phyloP scores from a whole-genome alignment of 2,888 invertebrate species.

The Spilosoma lubricipeda region DNA sequence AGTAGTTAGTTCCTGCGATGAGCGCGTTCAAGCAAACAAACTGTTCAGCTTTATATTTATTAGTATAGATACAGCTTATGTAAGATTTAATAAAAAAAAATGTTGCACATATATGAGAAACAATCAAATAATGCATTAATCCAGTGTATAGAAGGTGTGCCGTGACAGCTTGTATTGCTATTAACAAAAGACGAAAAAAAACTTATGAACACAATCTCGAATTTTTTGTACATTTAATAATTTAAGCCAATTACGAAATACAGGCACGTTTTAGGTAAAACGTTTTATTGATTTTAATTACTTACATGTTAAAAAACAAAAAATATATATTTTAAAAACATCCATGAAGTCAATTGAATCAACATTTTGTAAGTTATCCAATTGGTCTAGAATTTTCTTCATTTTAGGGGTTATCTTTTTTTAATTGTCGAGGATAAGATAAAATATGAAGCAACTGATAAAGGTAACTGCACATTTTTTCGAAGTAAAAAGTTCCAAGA shows the following conservation, averaged over 20 bases:
- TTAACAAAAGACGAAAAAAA: neutral
- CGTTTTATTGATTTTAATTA: neutral
- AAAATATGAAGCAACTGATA: constrained; percentile 46
- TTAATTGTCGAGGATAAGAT: constrained; percentile 25
- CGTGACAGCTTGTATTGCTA: neutral
- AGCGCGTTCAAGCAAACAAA: no score
- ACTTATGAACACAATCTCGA: neutral
- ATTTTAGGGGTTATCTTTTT: constrained; percentile 27
- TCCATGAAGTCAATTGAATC: neutral
- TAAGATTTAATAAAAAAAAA: neutral
- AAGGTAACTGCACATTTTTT: constrained; percentile 10
- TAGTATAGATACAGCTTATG: no score
- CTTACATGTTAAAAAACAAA: neutral
- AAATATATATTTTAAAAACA: neutral
- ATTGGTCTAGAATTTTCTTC: constrained; percentile 14
- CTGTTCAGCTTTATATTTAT: no score
- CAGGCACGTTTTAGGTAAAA: neutral
- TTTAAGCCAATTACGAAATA: neutral
- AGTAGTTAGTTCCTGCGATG: no score
- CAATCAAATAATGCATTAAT: neutral
- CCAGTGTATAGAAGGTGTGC: neutral
- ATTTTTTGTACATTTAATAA: neutral
- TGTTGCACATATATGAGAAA: neutral
- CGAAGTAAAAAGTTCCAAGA: neutral
- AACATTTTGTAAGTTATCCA: neutral